Evolutionary conservation across 23 tunicate genomes (phyloP).

Genomic region (Clavelina lepadiformis): DNA sequence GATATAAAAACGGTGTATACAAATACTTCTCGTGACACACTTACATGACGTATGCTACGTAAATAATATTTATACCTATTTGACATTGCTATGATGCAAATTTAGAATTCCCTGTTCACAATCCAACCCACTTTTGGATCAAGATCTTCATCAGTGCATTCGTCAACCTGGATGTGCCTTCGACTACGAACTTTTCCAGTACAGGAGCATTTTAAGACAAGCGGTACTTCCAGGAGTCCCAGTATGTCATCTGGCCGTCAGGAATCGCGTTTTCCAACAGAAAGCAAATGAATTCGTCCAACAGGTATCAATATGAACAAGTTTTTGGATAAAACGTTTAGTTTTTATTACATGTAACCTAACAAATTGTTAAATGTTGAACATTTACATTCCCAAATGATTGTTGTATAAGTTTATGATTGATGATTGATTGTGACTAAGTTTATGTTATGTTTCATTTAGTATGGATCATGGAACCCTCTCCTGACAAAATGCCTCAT

Average conservation of each 20-base stretch:
- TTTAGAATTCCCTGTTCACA: conserved; percentile 44
- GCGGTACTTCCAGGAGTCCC: conserved; percentile 60
- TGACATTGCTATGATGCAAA: no score
- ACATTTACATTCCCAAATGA: no score
- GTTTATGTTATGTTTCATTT: no score
- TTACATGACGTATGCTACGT: not conserved
- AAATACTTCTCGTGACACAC: no score
- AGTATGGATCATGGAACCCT: conserved; percentile 39
- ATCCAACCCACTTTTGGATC: conserved; percentile 18
- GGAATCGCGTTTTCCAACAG: conserved; percentile 31
- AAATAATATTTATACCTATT: no score
- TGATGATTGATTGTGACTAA: no score
- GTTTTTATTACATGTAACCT: no score
- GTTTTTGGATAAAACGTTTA: no score
- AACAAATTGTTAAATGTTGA: no score
- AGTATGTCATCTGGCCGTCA: conserved; percentile 58
- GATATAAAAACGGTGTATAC: no score
- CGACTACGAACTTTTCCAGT: conserved; percentile 25
- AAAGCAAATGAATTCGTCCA: conserved; percentile 1
- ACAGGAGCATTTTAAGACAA: conserved; percentile 26
- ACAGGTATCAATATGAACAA: conserved; percentile 13
- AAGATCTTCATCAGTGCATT: conserved; percentile 21
- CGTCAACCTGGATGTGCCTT: conserved; percentile 50
- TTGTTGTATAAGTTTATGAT: no score
- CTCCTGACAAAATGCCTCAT: conserved; percentile 43